Base-by-base conservation (phyloP, 2,113 vertebrate genomes). In the Zingel zingel region DNA sequence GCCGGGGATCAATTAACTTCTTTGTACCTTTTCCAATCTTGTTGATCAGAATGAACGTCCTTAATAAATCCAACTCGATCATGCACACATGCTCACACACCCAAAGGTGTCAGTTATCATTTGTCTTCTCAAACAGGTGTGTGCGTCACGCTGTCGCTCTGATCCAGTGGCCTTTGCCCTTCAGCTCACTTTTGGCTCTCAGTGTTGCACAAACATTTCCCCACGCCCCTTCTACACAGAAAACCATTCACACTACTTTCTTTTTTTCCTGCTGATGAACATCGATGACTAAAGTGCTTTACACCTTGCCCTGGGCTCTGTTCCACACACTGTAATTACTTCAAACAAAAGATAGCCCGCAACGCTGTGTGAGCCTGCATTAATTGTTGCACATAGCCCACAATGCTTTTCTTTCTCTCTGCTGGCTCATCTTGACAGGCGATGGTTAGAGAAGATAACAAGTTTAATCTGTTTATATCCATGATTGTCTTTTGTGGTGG, bases 61-160 rank as follows among this genome's bases (percentile, higher is more conserved):
- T 53, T 9, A 16, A 47, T 50, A 57, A 50, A 77, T 68, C 62
- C 23, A 59, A 16, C 33, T 77, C 23, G 14, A 12, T 82, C 57
- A 0, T 53, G 33, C 2, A 70, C 56, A 39, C 15, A 53, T 25
- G 61, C 18, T 71, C 74, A 45, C 53, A 73, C 39, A 33, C 23
- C 50, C 25, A 14, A 47, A 56, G 21, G 7, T 25, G 25, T 70
- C 51, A 6, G 30, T 5, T 58, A 33, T 77, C 36, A 43, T 67
- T 33, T 65, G 62, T 77, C 56, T 68, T 48, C 47, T 73, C 54
- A 64, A 71, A 75, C 87, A 84, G 81, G 78, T 91, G 88, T 88
- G 61, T 74, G 5, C 8, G 57, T 59, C 72, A 53, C 53, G 70
- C 51, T 11, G 36, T 58, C 63, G 30, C 53, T 53, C 25, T 67